Evolutionary conservation across 2,113 vertebrate genomes (phyloP), one percentile per base, ranked within the genome.

Genomic region (Drymodes brunneopygia): DNA sequence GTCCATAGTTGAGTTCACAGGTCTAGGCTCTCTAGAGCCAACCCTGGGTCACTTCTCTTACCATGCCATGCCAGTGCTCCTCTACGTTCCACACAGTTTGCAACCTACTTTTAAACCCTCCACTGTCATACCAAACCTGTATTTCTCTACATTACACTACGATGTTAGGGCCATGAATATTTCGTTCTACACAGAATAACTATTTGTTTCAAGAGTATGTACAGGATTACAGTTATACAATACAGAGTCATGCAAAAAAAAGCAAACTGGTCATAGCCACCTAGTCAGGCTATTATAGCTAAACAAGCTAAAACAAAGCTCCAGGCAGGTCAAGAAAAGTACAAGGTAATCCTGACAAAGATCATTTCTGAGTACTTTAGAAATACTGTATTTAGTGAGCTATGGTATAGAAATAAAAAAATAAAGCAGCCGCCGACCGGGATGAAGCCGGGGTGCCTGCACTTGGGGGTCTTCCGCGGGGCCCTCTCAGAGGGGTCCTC

Each of bases 1-100:
- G 47, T 28, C 12, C 7, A 13, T 11, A 51, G 36, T 14, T 1
- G 1, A 54, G 15, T 45, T 73, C 17, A 56, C 8, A n/a, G 4
- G 12, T 81, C 18, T 48, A 38, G 7, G n/a, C 13, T 82, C 20
- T 53, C 47, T 29, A 47, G 10, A 65, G 9, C 23, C 36, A 64
- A 4, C 3, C 1, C 35, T 65, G 15, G 27, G 13, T 57, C 7
- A 1, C 17, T 58, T 54, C 27, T 58, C 10, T 65, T 51, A 70
- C 9, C 11, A n/a, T 35, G 7, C 6, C 5, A 7, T 35, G 8
- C 13, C 11, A 40, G 3, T 1, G 4, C 5, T 66, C 19, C 22
- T 75, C 47, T 58, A 33, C 12, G 12, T 16, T 57, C 5, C 28
- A 40, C 9, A 3, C 2, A 0, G 28, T 62, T 24, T 73, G 27